These are phyloP conservation scores for Schizaphis graminum DNA, from an alignment of 2,888 invertebrate species.

Conservation along the genomic window DNA sequence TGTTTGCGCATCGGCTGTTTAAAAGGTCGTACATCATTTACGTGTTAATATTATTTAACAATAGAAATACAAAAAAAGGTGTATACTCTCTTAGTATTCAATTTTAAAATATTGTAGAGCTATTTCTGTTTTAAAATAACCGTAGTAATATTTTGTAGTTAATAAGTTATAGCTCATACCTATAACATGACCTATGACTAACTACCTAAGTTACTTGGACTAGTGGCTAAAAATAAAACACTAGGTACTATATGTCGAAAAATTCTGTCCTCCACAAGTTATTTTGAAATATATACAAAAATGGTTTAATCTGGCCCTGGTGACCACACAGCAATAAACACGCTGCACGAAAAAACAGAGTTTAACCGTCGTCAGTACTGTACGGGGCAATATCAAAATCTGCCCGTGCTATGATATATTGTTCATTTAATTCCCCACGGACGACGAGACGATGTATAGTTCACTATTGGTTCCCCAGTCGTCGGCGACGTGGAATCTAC, in stretches of 20 bases:
- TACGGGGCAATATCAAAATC: not conserved
- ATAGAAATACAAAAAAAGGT: no score
- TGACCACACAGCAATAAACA: not conserved
- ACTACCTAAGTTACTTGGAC: not conserved
- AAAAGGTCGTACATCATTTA: no score
- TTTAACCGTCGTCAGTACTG: not conserved
- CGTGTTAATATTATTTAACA: no score
- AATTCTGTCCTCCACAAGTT: no score
- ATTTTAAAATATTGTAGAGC: no score
- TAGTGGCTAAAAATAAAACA: not conserved
- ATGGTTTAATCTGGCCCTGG: not conserved
- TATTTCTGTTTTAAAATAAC: no score
- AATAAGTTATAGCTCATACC: no score
- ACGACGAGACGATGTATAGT: not conserved
- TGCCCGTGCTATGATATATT: conserved; percentile 1
- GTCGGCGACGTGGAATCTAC: not conserved
- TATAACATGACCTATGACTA: not conserved
- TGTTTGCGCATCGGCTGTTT: no score
- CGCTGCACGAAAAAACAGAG: not conserved
- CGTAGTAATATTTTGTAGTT: no score
- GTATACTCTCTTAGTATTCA: no score
- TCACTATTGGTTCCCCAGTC: not conserved
- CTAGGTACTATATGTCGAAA: not conserved
- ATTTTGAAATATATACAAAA: not conserved
- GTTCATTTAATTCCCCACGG: not conserved